Conservation (phyloP, 2,113 vertebrate genomes). For the Bagarius yarrelli region DNA sequence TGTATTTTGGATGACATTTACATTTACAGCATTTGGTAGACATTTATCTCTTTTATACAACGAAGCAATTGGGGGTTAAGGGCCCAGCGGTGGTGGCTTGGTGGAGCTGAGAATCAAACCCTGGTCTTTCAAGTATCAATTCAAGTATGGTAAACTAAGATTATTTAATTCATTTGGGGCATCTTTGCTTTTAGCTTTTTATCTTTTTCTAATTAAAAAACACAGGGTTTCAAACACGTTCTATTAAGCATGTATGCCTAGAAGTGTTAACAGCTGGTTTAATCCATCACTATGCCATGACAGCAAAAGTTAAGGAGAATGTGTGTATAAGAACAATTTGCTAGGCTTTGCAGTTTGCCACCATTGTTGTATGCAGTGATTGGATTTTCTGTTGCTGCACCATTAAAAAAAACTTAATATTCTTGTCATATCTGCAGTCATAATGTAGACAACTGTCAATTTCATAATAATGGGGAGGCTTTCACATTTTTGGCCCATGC, state of each 20-base stretch:
- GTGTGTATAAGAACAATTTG: neutral
- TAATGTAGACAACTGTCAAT: slow-evolving; percentile 1
- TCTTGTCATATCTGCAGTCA: neutral
- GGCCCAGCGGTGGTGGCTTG: too few relatives aligned
- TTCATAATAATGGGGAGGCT: slow-evolving; percentile 1
- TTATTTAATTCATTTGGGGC: neutral
- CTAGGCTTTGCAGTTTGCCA: slow-evolving; percentile 9
- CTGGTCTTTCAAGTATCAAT: too few relatives aligned
- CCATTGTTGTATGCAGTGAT: slow-evolving; percentile 4
- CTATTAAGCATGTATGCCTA: neutral
- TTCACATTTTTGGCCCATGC: neutral
- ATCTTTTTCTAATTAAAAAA: slow-evolving; percentile 12
- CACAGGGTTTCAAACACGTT: neutral
- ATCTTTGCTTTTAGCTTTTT: slow-evolving; percentile 1
- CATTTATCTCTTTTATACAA: too few relatives aligned
- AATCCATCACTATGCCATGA: slow-evolving; percentile 19
- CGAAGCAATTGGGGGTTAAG: too few relatives aligned
- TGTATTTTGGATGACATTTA: too few relatives aligned
- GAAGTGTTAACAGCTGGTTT: slow-evolving; percentile 17
- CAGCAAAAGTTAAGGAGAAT: slow-evolving; percentile 9
- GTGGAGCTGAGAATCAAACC: too few relatives aligned
- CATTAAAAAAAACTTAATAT: slow-evolving; percentile 14
- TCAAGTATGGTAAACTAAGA: neutral
- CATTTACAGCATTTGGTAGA: too few relatives aligned
- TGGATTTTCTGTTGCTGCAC: neutral